Evolutionary conservation across 2,797 vertebrate species (phyloP).

Genomic region (Rousettus madagascariensis): DNA sequence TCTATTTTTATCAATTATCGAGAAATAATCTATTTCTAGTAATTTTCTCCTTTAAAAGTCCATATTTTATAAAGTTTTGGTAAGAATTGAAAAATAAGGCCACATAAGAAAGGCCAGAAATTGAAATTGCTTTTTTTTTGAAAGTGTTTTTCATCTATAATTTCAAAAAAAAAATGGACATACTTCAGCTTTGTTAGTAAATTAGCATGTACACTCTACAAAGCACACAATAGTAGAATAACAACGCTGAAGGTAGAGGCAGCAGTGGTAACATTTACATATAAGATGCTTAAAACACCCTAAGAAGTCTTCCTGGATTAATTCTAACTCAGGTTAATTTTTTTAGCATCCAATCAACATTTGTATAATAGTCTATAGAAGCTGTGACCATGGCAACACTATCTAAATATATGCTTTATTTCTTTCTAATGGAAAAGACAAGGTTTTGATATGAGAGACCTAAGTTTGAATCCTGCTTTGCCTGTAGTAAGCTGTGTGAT

Average conservation of each 20-base stretch:
- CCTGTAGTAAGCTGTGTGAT: background rate
- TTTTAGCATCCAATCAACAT: background rate
- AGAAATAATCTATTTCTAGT: background rate
- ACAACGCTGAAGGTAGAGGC: background rate
- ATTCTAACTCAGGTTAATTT: background rate
- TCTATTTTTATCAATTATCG: background rate
- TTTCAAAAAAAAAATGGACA: background rate
- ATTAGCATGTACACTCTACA: conserved; percentile 7
- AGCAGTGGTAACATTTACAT: background rate
- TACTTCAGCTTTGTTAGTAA: background rate
- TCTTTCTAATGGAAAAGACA: background rate
- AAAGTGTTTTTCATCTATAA: background rate
- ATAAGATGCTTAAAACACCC: background rate
- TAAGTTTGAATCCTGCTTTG: background rate
- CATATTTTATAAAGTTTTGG: background rate
- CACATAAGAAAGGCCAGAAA: background rate
- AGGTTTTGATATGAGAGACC: background rate
- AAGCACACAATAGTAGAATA: background rate
- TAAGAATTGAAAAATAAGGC: background rate
- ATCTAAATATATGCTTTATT: background rate
- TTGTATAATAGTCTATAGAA: background rate
- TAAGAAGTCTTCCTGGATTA: background rate
- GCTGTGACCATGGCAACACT: background rate
- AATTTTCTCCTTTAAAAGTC: background rate
- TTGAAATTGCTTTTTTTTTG: background rate